Evolutionary conservation across 2,113 vertebrate genomes (phyloP).

Genomic region (Antigone vipio): DNA sequence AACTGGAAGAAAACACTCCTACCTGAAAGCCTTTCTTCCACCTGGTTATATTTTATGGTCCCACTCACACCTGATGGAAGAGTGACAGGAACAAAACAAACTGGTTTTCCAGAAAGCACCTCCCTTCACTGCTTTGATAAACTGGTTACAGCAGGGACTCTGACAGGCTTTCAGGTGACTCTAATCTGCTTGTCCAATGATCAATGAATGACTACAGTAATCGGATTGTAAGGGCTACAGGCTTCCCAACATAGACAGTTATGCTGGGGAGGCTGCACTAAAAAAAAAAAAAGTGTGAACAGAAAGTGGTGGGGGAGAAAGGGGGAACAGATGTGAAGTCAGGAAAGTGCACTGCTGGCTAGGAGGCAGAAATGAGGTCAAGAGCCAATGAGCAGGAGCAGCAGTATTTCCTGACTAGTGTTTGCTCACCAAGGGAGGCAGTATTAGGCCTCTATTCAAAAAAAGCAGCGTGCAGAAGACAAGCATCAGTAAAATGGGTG

Average conservation of each 20-base stretch:
- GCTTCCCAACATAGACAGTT: slow-evolving; percentile 48
- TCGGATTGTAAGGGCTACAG: slow-evolving; percentile 54
- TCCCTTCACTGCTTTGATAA: slow-evolving; percentile 16
- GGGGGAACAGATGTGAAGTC: not conserved
- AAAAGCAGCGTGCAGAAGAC: not conserved
- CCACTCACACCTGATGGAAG: not conserved
- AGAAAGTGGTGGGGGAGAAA: not conserved
- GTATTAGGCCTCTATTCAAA: not conserved
- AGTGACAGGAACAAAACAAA: slow-evolving; percentile 7
- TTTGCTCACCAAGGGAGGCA: not conserved
- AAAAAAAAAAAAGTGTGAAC: not conserved
- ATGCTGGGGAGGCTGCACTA: not conserved
- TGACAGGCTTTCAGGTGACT: slow-evolving; percentile 57
- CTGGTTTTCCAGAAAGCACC: slow-evolving; percentile 37
- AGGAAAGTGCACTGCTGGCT: not conserved
- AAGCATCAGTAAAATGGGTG: not conserved
- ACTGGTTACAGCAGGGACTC: slow-evolving; percentile 20
- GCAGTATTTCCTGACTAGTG: not conserved
- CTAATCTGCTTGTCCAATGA: slow-evolving; percentile 45
- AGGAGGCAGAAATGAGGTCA: not conserved
- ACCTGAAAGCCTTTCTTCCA: slow-evolving; percentile 53
- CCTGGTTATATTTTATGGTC: not conserved
- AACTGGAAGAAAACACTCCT: slow-evolving; percentile 17
- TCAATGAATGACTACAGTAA: slow-evolving; percentile 58
- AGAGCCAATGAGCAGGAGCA: not conserved